Evolutionary conservation across 2,888 invertebrate species (phyloP).

Genomic region (Xylota segnis): DNA sequence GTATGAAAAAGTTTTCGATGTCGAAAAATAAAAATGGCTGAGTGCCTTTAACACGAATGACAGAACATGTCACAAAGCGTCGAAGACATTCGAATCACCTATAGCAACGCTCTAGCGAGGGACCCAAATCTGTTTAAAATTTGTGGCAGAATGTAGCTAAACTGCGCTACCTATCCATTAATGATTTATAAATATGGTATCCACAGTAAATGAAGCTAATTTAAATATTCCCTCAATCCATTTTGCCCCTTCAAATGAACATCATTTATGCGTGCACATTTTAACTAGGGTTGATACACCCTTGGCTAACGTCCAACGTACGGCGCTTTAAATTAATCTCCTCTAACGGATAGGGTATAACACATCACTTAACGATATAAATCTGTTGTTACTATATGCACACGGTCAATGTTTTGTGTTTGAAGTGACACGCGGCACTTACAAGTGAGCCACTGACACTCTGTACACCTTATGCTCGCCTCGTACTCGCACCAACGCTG

Average conservation of each 20-base stretch:
- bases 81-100: too few species aligned
- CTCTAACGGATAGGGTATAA: conserved; percentile 33
- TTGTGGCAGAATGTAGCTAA: background rate
- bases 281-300: background rate
- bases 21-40: too few species aligned
- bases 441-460: conserved; percentile 70
- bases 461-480: conserved; percentile 28
- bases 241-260: background rate
- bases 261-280: conserved; percentile 4
- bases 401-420: conserved; percentile 58
- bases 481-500: conserved; percentile 5
- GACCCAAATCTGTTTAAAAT: background rate
- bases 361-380: conserved; percentile 64
- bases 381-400: conserved; percentile 38
- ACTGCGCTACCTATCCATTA: background rate
- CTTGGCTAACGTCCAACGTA: background rate
- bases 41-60: too few species aligned
- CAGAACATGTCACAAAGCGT: too few species aligned
- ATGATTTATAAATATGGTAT: background rate
- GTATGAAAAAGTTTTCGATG: too few species aligned
- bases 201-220: background rate
- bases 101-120: too few species aligned
- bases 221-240: conserved; percentile 2
- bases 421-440: conserved; percentile 76
- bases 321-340: conserved; percentile 41